A percentile compares a stretch with the other conserved stretches of the same genome.
Evolutionary conservation across 2,113 vertebrate species (phyloP).

Genomic region (Aspiorhynchus laticeps): DNA sequence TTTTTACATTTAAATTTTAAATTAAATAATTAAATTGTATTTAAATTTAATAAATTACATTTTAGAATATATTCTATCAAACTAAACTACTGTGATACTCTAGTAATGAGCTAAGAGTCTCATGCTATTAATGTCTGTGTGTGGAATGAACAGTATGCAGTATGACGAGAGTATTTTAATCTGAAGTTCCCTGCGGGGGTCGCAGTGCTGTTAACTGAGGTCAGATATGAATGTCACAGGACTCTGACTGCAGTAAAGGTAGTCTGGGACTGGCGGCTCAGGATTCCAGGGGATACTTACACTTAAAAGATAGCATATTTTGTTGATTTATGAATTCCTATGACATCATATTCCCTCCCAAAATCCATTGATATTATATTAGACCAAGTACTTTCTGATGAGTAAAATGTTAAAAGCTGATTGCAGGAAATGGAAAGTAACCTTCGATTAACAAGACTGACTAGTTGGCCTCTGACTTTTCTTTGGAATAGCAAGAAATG

Average conservation of each 20-base stretch:
- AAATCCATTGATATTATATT: neutral
- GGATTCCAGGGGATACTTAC: neutral
- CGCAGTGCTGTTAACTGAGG: conserved; percentile 44
- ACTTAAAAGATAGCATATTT: neutral
- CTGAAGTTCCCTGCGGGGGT: conserved; percentile 49
- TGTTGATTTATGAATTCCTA: neutral
- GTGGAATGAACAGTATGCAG: conserved; percentile 65
- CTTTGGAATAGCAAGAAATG: neutral
- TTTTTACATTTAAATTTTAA: too few species aligned
- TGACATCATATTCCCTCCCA: neutral
- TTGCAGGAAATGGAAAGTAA: neutral
- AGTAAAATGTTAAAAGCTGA: neutral
- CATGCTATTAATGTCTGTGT: conserved; percentile 22
- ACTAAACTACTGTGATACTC: neutral
- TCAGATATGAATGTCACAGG: conserved; percentile 51
- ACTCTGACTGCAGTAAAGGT: conserved; percentile 5
- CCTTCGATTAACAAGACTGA: neutral
- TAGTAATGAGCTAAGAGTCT: neutral
- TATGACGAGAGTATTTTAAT: conserved; percentile 57
- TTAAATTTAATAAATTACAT: too few species aligned
- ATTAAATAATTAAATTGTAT: too few species aligned
- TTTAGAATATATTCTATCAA: neutral
- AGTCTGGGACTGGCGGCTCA: neutral
- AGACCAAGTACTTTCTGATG: neutral
- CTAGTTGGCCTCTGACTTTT: neutral